Percentiles rank a stretch among this genome's conserved stretches.
Evolutionary conservation across 2,113 vertebrate genomes (phyloP).

Genomic region (Microcebus ravelobensis): DNA sequence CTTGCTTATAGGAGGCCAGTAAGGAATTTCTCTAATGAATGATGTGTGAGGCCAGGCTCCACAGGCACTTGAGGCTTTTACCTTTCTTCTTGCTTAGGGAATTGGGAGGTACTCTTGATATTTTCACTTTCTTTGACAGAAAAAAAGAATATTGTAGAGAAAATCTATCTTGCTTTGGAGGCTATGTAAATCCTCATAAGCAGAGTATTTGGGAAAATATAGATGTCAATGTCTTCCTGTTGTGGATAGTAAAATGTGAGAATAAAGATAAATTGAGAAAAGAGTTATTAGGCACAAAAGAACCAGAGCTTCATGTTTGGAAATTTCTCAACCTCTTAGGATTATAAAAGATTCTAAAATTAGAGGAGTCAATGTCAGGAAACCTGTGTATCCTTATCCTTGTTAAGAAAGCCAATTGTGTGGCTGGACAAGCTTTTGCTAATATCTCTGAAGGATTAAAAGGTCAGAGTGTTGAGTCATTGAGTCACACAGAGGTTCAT

Average conservation of each 20-base stretch:
- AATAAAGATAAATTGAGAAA: background rate
- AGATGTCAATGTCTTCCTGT: background rate
- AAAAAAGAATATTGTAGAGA: background rate
- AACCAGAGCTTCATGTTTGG: background rate
- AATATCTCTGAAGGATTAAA: background rate
- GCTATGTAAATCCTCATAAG: background rate
- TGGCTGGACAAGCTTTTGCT: background rate
- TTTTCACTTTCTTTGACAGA: background rate
- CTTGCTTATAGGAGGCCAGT: too few species aligned
- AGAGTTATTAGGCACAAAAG: background rate
- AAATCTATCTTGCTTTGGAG: background rate
- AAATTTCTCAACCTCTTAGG: background rate
- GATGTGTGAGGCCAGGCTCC: too few species aligned
- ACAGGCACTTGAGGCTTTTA: too few species aligned
- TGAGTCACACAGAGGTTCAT: background rate
- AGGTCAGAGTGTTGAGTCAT: background rate
- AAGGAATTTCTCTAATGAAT: too few species aligned
- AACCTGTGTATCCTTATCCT: background rate
- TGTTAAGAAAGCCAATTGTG: background rate
- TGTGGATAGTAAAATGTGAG: background rate
- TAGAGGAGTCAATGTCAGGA: background rate
- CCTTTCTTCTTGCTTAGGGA: too few species aligned
- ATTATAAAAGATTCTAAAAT: background rate
- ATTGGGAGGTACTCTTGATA: too few species aligned
- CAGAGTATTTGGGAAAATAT: background rate